These are phyloP conservation scores for Loriculus beryllinus DNA, from an alignment of 2,797 vertebrate genomes.

Conservation along the genomic window DNA sequence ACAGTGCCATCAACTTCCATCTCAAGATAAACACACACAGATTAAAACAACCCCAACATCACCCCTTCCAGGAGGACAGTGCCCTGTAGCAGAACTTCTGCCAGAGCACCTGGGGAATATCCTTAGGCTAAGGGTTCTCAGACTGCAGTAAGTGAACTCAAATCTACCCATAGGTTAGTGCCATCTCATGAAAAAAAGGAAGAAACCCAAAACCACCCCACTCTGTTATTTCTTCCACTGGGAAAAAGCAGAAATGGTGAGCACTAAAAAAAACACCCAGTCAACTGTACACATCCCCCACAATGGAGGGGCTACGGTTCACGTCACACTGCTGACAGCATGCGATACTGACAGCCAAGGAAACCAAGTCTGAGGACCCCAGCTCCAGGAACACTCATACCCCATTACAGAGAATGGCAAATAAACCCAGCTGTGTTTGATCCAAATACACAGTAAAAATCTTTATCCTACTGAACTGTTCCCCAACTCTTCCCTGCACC, in stretches of 20 bases:
- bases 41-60: neutral
- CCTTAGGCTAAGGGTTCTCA: neutral
- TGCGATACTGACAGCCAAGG: fast-evolving
- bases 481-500: neutral
- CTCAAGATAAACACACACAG: neutral
- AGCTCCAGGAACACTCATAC: neutral
- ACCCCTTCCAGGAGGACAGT: neutral
- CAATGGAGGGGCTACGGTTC: neutral
- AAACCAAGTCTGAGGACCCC: neutral
- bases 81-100: neutral
- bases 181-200: neutral
- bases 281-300: neutral
- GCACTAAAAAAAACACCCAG: neutral
- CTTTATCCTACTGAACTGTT: neutral
- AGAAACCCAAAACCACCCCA: neutral
- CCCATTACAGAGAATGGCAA: neutral
- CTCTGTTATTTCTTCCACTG: neutral
- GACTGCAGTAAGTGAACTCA: neutral
- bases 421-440: neutral
- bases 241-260: neutral
- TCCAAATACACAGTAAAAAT: neutral
- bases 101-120: neutral
- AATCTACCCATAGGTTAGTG: neutral
- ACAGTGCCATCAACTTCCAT: neutral
- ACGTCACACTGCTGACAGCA: neutral